Evolutionary conservation across 2,888 invertebrate species (phyloP).

Genomic region (Brachycybe producta): DNA sequence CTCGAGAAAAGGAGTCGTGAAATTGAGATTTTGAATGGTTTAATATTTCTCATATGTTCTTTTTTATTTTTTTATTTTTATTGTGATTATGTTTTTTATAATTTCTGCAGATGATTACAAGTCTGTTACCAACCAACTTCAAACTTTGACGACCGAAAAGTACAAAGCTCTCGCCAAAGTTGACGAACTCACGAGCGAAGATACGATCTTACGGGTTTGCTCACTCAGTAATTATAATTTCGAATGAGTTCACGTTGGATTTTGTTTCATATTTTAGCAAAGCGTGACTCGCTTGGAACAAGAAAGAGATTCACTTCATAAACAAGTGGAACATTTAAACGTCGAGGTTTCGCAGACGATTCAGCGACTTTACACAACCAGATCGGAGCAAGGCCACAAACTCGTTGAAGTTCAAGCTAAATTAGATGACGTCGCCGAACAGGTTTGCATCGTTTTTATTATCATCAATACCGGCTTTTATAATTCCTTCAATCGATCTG

Average conservation of each 20-base stretch:
- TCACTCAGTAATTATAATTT: background rate
- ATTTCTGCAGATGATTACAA: constrained; percentile 9
- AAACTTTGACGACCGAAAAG: too few relatives aligned
- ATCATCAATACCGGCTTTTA: too few relatives aligned
- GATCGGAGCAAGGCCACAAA: constrained; percentile 18
- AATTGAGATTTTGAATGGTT: constrained; percentile 9
- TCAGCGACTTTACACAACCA: constrained; percentile 2
- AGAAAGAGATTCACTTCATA: constrained; percentile 3
- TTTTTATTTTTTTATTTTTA: background rate
- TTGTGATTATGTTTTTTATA: constrained; percentile 22
- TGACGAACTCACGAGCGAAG: constrained; percentile 1
- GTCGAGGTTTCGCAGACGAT: constrained; percentile 2
- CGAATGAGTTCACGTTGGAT: background rate
- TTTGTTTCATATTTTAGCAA: constrained; percentile 2
- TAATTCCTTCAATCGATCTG: too few relatives aligned
- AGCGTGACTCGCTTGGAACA: constrained; percentile 6
- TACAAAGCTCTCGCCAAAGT: constrained; percentile 2
- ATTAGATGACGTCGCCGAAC: constrained; percentile 10
- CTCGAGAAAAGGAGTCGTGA: constrained; percentile 10
- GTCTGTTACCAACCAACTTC: constrained; percentile 1
- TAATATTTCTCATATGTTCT: background rate
- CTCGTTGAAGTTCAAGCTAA: constrained; percentile 14
- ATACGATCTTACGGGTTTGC: background rate
- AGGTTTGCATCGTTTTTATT: constrained; percentile 8
- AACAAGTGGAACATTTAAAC: constrained; percentile 5